Base-by-base conservation (phyloP, 2,113 vertebrate species). In the Elephantulus edwardii region DNA sequence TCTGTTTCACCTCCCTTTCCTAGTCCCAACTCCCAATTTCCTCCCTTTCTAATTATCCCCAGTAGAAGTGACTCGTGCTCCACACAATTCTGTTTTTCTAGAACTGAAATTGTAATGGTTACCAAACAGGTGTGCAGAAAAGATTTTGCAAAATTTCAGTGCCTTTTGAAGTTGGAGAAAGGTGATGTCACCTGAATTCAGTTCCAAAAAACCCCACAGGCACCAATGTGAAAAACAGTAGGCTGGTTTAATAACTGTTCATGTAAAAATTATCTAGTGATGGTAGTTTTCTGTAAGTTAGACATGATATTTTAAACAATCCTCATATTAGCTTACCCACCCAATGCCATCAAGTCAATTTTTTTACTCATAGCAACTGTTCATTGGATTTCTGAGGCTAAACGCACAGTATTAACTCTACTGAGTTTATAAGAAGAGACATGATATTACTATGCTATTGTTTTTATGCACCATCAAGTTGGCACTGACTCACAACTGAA, bases 1-100 rank as follows among this genome's bases (percentile, higher is more conserved):
- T 96, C 95, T 94, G 93, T 40, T 94, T 82, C 79, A 94, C 83
- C 91, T 90, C 93, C 66, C 35, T 48, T 66, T 75, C 91, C 80
- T 90, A 88, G 50, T 64, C 83, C 95, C 88, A 64, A 58, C 88
- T 92, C 76, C 86, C 92, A 68, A 35, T 83, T 95, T 95, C 91
- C 88, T 93, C 77, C 91, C 87, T 85, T 91, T 58, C 90, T 95
- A 89, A 96, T 95, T 94, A 91, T 79, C 88, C 76, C 86, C 83
- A 80, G 88, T 82, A 92, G 88, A 89, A 94, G 46, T 90, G 94
- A 96, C 90, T 96, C 95, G 94, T 66, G 83, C 80, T 56, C 64
- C 70, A 86, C 3, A 1, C 52, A 28, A 46, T 62, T 94, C 44
- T 94, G 86, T 86, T 85, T 95, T 76, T 50, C 92, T 89, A 83